Conservation (phyloP, 1,140 invertebrate genomes). For the Orius insidiosus region DNA sequence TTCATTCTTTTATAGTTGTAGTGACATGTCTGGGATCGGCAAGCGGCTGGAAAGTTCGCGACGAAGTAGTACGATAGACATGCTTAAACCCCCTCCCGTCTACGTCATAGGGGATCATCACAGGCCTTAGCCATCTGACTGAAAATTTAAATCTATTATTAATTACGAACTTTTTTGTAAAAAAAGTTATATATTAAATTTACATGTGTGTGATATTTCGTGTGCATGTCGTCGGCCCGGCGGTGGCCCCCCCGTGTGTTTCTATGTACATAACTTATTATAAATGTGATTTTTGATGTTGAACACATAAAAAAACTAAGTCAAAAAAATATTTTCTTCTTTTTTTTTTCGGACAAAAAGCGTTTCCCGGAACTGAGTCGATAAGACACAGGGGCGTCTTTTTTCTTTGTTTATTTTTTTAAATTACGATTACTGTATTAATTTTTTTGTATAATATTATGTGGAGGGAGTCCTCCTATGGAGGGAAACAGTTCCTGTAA, state of each 20-base stretch:
- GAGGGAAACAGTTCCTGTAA: conserved; percentile 6
- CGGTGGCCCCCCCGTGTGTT: not conserved
- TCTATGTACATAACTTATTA: not conserved
- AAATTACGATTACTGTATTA: too few relatives aligned
- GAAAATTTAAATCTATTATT: not conserved
- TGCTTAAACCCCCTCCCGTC: conserved; percentile 1
- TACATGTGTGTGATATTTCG: conserved; percentile 1
- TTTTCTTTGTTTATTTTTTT: too few relatives aligned
- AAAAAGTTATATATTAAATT: not conserved
- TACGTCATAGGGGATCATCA: conserved; percentile 9
- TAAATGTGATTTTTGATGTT: conserved; percentile 5
- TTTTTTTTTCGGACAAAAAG: conserved; percentile 1
- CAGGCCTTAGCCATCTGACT: not conserved
- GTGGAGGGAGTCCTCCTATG: conserved; percentile 5
- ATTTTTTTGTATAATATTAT: too few relatives aligned
- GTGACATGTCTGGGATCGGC: conserved; percentile 1
- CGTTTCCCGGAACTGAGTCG: conserved; percentile 7
- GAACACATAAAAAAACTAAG: not conserved
- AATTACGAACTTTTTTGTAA: not conserved
- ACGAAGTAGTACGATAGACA: conserved; percentile 2
- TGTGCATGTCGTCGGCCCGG: not conserved
- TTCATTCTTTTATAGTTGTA: not conserved
- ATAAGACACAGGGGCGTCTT: too few relatives aligned
- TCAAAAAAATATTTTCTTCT: too few relatives aligned
- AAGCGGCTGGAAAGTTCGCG: not conserved